Conservation (phyloP, 2,113 vertebrate genomes). For the Lutjanus erythropterus region DNA sequence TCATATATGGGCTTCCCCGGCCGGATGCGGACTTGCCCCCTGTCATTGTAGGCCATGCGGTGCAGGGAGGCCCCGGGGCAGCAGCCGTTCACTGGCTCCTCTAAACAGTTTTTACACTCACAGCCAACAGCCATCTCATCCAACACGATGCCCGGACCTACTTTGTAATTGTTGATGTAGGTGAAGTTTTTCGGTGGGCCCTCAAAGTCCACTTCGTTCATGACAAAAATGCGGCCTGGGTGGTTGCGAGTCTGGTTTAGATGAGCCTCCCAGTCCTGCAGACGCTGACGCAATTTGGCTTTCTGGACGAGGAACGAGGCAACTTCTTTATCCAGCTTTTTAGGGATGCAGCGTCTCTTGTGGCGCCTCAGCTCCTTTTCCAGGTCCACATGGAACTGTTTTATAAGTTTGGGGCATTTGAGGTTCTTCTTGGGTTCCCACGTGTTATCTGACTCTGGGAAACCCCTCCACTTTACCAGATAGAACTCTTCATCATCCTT, state of each 20-base stretch:
- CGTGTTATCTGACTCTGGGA: constrained; percentile 85
- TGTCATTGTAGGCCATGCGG: constrained; percentile 90
- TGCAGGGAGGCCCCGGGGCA: constrained; percentile 89
- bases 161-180: constrained; percentile 92
- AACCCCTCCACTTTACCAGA: constrained; percentile 92
- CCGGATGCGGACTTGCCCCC: constrained; percentile 88
- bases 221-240: constrained; percentile 88
- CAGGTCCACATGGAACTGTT: constrained; percentile 90
- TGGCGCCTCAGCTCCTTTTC: constrained; percentile 81
- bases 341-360: constrained; percentile 70
- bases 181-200: constrained; percentile 90
- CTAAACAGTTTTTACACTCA: constrained; percentile 89
- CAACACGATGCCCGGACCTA: constrained; percentile 87
- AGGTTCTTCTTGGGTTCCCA: constrained; percentile 92
- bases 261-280: constrained; percentile 87
- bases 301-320: constrained; percentile 85
- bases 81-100: constrained; percentile 85
- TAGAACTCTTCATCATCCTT: constrained; percentile 90
- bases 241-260: constrained; percentile 89
- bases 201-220: constrained; percentile 92
- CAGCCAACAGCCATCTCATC: constrained; percentile 89
- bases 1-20: constrained; percentile 93
- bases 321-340: constrained; percentile 83
- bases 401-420: constrained; percentile 87
- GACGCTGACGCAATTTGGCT: constrained; percentile 85